These are phyloP conservation scores for Craterocephalus amniculus DNA, from an alignment of 2,797 vertebrate species.

Conservation along the genomic window DNA sequence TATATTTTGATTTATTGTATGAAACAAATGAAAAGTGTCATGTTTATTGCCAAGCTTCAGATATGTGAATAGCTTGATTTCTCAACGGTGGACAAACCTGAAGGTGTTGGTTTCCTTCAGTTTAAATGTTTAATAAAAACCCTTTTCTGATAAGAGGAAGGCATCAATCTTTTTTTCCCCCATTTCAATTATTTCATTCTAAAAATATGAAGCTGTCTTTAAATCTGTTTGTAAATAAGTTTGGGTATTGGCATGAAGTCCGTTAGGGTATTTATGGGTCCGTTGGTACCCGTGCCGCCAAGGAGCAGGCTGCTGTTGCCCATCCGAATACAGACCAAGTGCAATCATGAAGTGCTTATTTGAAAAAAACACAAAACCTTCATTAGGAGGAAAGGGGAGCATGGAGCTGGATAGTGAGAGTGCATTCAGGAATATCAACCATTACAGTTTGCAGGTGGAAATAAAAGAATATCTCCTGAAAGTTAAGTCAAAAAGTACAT, in stretches of 20 bases:
- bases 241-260: not conserved
- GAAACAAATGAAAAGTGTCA: not conserved
- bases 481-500: not conserved
- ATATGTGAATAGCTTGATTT: not conserved
- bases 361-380: not conserved
- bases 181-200: rapidly evolving
- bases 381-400: not conserved
- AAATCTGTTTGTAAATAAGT: slow-evolving; percentile 10
- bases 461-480: not conserved
- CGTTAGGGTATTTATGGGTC: not conserved
- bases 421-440: not conserved
- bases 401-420: not conserved
- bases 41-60: not conserved
- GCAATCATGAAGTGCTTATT: not conserved
- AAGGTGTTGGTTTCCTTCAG: not conserved
- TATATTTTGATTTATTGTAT: not conserved
- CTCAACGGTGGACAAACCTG: not conserved
- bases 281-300: not conserved
- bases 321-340: not conserved
- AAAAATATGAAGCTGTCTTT: not conserved
- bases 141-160: not conserved
- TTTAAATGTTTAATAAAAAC: not conserved
- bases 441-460: not conserved
- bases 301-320: not conserved
- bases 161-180: not conserved